Base-by-base conservation (phyloP, 2,113 vertebrate species). In the Silurus glanis region DNA sequence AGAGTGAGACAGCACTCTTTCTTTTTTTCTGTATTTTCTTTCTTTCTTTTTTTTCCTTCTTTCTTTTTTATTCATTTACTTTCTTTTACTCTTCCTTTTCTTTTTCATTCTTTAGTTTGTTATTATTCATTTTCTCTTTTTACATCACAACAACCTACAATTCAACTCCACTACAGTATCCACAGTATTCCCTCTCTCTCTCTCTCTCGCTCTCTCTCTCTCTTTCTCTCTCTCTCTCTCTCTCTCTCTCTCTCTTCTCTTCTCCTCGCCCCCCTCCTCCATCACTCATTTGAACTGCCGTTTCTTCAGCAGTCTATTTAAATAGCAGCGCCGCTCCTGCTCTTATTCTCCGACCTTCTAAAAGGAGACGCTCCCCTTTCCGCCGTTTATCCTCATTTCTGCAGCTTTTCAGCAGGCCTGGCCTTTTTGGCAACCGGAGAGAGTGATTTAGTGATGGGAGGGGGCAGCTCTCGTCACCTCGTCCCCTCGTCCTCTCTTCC, bases 301-400 rank as follows among this genome's bases (percentile, higher is more conserved):
- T 56, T 37, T 55, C 51, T 71, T 25, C 55, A 17, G 10, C 25
- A 23, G 64, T 71, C 75, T 81, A 71, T 86, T 85, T 85, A 85
- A 85, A 69, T 59, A 69, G 28, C 75, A 49, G 61, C 17, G 25
- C 72, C 17, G 25, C 72, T 59, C 25, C 49, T 25, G 76, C 62
- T 80, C 76, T 64, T 85, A n/a, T 85, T 80, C 83, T 64, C 76
- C 53, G 76, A 85, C 84, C 84, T 85, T 85, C 84, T 58, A 58
- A 80, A 85, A 85, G 84, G 84, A 85, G 84, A 80, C 25, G 75
- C 61, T 85, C 84, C 84, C 51, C 25, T 67, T 80, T 66, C 64
- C 21, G 47, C 58, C 19, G 16, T 85, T 79, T 80, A 64, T 85
- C 61, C 84, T 69, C 75, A 21, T 67, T 85, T 66, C 61, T 49